Evolutionary conservation across 2,113 vertebrate species (phyloP), one percentile per base, ranked within the genome.

Genomic region (Formicarius rufipectus): DNA sequence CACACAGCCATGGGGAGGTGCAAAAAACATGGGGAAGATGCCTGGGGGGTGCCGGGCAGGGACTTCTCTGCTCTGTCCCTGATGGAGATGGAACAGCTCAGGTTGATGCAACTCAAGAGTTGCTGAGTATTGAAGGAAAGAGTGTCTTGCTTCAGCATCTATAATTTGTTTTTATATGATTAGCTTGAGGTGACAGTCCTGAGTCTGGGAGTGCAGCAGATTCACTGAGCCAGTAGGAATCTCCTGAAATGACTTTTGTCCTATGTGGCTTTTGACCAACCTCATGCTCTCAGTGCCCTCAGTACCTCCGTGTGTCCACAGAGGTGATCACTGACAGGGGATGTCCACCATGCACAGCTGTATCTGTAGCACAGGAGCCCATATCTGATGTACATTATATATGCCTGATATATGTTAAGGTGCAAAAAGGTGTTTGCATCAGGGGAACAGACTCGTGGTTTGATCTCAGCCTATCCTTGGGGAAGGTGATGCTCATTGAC

Each of bases 241-340:
- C 31, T 78, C 76, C 68, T 64, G 56, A 81, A 84, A 87, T 90
- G 1, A 72, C 85, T 81, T 93, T 56, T 92, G 84, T 90, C 87
- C 90, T 67, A 53, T 74, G 60, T 94, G 95, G 68, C 85, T 31
- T 81, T 75, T 67, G 73, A 44, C 52, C 74, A 66, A 2, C n/a
- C 28, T 84, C 37, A 2, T 60, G 75, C 42, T 83, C 72, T 86
- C 45, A 15, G 42, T 58, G 67, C 50, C 78, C 42, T 83, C 71
- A 40, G 62, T 56, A n/a, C 0, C 0, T 33, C 58, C 49, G 7
- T 0, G 0, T 77, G 40, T 83, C 53, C 10, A 3, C 45, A 40
- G 2, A 7, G 75, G 35, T 1, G 2, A 9, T 74, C 68, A 2
- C 55, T 44, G 39, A 23, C 2, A 9, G 30, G 42, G 21, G 4